Evolutionary conservation across 2,797 vertebrate species (phyloP), one percentile per base, ranked within the genome.

Genomic region (Acanthurus lineatus): DNA sequence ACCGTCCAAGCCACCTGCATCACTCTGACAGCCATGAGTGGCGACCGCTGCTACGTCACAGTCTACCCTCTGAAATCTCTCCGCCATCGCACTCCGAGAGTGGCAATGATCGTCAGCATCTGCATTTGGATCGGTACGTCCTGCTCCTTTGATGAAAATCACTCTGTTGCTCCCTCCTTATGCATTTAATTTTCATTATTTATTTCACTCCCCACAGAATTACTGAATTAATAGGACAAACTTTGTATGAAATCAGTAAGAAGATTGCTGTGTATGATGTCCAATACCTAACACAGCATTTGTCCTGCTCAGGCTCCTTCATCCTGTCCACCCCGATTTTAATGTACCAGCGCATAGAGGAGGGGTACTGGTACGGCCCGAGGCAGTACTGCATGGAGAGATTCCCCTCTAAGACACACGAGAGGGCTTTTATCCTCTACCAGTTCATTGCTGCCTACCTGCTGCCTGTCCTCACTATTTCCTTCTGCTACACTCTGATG

Each of bases 1-100:
- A 96, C 96, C 0, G 96, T 96, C 45, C 96, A 96, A 68, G 96
- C 96, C 60, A 96, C 96, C 1, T 96, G 96, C 42, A 96, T 96
- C 89, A 96, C 96, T 20, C 85, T 96, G 85, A 96, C 96, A 0
- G 96, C 96, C 1, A 96, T 96, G 95, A 96, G 96, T 5, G 96
- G 94, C 11, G 96, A 96, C 64, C 95, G 96, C 62, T 96, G 96
- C 58, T 96, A 96, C 7, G 93, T 96, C 73, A 96, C 96, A 0
- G 89, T 96, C 56, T 96, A 96, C 81, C 96, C 96, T 4, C 88
- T 96, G 42, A 96, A 96, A 83, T 96, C 96, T 12, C 93, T 96
- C 15, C 95, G 93, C 57, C 95, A 96, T 80, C 95, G 96, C 35
- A 96, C 95, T 0, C 94, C 96, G 0, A 93, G 87, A 44, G 90